A percentile compares a stretch with the other conserved stretches of the same genome.
phyloP scores from a whole-genome alignment of 1,140 invertebrate species.

The Leguminivora glycinivorella region DNA sequence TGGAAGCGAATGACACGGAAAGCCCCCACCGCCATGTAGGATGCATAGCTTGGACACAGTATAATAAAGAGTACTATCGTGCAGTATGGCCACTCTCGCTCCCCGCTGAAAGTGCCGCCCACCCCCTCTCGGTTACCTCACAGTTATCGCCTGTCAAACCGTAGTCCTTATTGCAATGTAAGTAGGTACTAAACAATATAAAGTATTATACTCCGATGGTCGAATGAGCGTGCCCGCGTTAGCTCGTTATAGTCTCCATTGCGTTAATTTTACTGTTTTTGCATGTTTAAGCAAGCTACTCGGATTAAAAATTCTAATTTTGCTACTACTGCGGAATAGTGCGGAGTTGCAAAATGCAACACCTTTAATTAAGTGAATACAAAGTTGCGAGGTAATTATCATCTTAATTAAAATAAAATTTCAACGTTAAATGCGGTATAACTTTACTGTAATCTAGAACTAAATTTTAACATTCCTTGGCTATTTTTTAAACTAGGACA shows the following conservation, averaged over 20 bases:
- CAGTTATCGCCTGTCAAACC: no score
- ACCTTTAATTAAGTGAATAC: not conserved
- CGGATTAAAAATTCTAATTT: not conserved
- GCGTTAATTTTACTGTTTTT: constrained; percentile 1
- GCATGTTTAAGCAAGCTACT: not conserved
- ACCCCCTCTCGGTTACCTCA: no score
- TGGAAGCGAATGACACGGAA: no score
- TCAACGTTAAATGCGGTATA: not conserved
- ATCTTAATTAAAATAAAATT: not conserved
- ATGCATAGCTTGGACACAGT: no score
- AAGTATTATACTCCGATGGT: no score
- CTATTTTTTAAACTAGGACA: no score
- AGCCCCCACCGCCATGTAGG: no score
- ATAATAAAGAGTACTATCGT: no score
- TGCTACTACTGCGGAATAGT: not conserved
- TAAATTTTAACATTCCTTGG: no score
- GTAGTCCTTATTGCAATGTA: not conserved
- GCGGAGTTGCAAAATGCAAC: not conserved
- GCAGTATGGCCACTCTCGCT: no score
- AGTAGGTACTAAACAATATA: no score
- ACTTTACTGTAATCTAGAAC: not conserved
- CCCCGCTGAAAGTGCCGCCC: no score
- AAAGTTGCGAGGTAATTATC: not conserved
- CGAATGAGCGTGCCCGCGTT: not conserved
- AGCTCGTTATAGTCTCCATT: not conserved